Evolutionary conservation across 2,113 vertebrate species (phyloP).

Genomic region (Pseudois nayaur): DNA sequence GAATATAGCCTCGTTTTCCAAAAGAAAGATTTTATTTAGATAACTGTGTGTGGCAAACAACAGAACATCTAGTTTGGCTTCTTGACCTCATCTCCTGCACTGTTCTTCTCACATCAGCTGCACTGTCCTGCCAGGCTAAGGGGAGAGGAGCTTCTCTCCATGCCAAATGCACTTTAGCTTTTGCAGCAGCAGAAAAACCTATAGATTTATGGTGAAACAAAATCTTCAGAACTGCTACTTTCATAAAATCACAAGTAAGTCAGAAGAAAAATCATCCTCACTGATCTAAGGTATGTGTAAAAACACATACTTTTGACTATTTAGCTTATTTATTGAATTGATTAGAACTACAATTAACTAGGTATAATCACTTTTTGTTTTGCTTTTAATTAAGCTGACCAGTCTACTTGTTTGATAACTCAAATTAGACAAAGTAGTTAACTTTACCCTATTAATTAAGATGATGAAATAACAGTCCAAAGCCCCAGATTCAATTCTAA

Average conservation of each 20-base stretch:
- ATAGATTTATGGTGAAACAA: background rate
- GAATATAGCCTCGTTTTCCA: background rate
- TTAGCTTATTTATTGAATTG: background rate
- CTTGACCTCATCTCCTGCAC: background rate
- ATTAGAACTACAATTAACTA: conserved; percentile 22
- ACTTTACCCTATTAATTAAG: conserved; percentile 5
- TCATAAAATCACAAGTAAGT: background rate
- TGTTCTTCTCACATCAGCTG: background rate
- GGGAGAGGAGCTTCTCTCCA: background rate
- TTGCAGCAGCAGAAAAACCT: background rate
- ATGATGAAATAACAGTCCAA: background rate
- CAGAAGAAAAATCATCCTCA: background rate
- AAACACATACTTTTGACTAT: background rate
- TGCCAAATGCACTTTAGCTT: background rate
- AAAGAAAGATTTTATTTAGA: background rate
- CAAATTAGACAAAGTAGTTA: background rate
- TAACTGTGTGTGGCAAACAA: background rate
- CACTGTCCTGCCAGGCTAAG: background rate
- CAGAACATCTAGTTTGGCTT: background rate
- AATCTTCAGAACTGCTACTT: background rate
- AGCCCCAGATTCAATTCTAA: background rate
- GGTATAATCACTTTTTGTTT: background rate
- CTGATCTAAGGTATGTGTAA: background rate
- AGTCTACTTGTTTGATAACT: background rate
- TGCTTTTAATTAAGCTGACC: background rate